phyloP scores from a whole-genome alignment of 2,113 vertebrate species.

The Gracilinanus agilis region DNA sequence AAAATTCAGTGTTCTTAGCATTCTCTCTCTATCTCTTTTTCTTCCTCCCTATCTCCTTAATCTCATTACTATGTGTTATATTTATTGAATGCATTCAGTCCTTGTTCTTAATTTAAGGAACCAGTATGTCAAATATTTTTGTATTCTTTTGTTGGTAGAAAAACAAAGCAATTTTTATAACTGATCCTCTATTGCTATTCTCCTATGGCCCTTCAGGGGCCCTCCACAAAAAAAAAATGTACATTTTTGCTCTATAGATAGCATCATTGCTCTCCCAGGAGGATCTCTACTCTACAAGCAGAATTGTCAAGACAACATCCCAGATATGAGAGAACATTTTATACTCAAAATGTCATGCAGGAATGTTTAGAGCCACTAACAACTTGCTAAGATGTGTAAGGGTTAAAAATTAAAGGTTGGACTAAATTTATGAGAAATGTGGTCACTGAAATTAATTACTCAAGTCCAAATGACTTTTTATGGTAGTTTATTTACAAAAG shows the following conservation, averaged over 20 bases:
- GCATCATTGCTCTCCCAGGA: neutral
- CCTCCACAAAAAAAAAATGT: neutral
- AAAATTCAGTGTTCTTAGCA: neutral
- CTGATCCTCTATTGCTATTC: neutral
- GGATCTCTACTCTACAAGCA: too few species aligned
- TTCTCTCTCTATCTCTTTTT: neutral
- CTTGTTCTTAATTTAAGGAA: neutral
- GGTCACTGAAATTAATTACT: too few species aligned
- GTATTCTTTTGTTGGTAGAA: neutral
- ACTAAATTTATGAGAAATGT: too few species aligned
- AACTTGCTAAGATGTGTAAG: neutral
- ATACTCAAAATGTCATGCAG: neutral
- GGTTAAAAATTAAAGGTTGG: too few species aligned
- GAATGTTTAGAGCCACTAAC: neutral
- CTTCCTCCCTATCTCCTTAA: neutral
- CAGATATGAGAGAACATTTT: neutral
- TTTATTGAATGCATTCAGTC: neutral
- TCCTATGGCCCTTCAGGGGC: neutral
- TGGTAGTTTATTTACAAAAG: too few species aligned
- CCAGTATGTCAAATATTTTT: neutral
- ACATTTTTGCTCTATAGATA: neutral
- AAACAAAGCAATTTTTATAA: neutral
- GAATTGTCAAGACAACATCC: neutral
- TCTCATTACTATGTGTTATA: neutral
- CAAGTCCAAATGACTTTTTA: too few species aligned